phyloP scores from a whole-genome alignment of 2,797 vertebrate genomes.

The Enteromius argenteus region DNA sequence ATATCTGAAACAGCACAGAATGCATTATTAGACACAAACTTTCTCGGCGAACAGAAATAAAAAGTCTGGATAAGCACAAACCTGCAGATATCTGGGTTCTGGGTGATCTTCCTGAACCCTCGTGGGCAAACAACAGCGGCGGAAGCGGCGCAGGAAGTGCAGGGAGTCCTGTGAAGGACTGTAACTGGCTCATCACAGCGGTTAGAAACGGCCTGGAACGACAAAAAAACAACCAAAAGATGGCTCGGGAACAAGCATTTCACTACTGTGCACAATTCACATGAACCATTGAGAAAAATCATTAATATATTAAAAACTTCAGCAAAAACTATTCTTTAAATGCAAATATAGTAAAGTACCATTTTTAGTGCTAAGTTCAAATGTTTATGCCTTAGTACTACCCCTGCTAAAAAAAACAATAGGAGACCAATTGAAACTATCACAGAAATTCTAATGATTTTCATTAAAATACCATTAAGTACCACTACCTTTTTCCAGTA shows the following conservation, averaged over 20 bases:
- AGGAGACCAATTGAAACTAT: too few relatives aligned
- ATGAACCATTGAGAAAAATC: not conserved
- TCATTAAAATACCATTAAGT: too few relatives aligned
- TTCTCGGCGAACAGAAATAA: not conserved
- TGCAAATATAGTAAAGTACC: not conserved
- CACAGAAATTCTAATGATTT: too few relatives aligned
- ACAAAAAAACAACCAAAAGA: not conserved
- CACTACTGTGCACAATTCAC: not conserved
- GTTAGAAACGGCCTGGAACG: slow-evolving; percentile 54
- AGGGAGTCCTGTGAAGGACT: slow-evolving; percentile 68
- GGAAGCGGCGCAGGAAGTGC: slow-evolving; percentile 80
- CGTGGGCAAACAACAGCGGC: slow-evolving; percentile 75
- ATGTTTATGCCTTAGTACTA: not conserved
- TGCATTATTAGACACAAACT: not conserved
- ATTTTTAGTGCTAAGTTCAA: not conserved
- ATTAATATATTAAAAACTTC: not conserved
- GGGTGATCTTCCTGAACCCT: slow-evolving; percentile 69
- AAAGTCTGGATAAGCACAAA: slow-evolving; percentile 56
- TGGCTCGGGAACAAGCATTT: not conserved
- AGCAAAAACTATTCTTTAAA: not conserved
- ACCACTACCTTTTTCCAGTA: too few relatives aligned
- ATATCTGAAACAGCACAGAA: slow-evolving; percentile 77
- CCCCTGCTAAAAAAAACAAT: too few relatives aligned
- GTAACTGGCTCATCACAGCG: slow-evolving; percentile 78
- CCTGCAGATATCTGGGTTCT: slow-evolving; percentile 79